Base-by-base conservation (phyloP, 1,140 invertebrate genomes). In the Ostrea denselamellosa region DNA sequence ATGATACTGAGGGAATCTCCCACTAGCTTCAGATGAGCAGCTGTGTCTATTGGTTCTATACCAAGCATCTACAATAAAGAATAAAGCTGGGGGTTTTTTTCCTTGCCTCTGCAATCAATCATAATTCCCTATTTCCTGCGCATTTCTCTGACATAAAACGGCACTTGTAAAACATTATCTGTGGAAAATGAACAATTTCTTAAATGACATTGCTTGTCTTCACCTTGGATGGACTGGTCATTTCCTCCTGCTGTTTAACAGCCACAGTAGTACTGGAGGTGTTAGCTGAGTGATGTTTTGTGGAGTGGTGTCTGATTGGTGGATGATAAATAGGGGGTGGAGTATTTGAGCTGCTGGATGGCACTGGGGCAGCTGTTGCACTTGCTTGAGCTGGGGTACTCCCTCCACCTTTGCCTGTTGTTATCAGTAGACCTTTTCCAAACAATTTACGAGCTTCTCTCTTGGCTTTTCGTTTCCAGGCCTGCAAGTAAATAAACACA, bases 1-100 rank as follows among this genome's bases (percentile, higher is more conserved):
- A 99, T 99, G 91, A 98, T 98, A 34, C 97, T 97, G 8, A 99
- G 95, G 92, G 98, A 99, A 93, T 99, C 98, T 0, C 98, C 98
- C 0, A 99, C 95, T 44, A 99, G 96, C 87, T 98, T 98, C 0
- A 99, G 95, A 95, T 99, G 98, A 0, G 98, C 98, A 5, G 98
- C 98, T 28, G 98, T 97, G 95, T 99, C 98, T 3, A 98, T 96
- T 0, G 98, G 97, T 65, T 97, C 97, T 17, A 97, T 98, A 71
- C 97, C 97, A 62, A 96, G 96, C 19, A 96, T 96, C 95, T 97
- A 87, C 91, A 95, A 82, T 14, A 56, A 17, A 68, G 54, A 65
- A 53, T 8, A 25, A 71, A 77, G 86, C 86, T 89, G 19, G 88
- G 4, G 3, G 5, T 12, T 77, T 22, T 22, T 34, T 81, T 81